Evolutionary conservation across 2,797 vertebrate genomes (phyloP).

Genomic region (Lemur catta): DNA sequence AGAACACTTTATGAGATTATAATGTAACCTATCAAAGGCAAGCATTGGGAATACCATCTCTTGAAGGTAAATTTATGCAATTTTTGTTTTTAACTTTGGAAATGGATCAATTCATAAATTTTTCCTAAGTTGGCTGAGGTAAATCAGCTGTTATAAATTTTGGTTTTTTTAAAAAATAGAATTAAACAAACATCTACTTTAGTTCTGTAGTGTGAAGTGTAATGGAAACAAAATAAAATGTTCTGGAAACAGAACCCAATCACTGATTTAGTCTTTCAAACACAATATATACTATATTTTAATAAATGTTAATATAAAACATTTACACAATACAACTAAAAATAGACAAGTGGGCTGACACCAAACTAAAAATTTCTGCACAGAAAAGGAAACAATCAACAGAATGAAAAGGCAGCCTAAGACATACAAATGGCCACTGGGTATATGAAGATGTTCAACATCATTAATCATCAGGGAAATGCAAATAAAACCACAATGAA

Average conservation of each 20-base stretch:
- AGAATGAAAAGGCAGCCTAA: not conserved
- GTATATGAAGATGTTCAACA: not conserved
- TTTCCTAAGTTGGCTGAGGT: not conserved
- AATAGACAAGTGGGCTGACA: not conserved
- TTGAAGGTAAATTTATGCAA: not conserved
- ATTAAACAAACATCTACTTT: not conserved
- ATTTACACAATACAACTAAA: not conserved
- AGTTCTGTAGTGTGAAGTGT: not conserved
- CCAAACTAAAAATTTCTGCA: not conserved
- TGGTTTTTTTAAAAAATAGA: not conserved
- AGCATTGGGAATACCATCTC: not conserved
- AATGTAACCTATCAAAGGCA: not conserved
- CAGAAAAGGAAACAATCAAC: not conserved
- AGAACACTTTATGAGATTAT: not conserved
- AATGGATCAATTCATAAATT: not conserved
- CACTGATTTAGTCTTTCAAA: not conserved
- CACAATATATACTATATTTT: not conserved
- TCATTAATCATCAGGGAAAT: not conserved
- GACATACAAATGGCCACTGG: not conserved
- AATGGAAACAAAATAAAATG: not conserved
- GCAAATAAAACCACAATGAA: not conserved
- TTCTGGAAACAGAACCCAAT: not conserved
- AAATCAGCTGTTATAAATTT: not conserved
- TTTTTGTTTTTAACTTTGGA: conserved; percentile 11
- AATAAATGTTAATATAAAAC: not conserved